phyloP scores from a whole-genome alignment of 2,113 vertebrate genomes.

The Takifugu flavidus region DNA sequence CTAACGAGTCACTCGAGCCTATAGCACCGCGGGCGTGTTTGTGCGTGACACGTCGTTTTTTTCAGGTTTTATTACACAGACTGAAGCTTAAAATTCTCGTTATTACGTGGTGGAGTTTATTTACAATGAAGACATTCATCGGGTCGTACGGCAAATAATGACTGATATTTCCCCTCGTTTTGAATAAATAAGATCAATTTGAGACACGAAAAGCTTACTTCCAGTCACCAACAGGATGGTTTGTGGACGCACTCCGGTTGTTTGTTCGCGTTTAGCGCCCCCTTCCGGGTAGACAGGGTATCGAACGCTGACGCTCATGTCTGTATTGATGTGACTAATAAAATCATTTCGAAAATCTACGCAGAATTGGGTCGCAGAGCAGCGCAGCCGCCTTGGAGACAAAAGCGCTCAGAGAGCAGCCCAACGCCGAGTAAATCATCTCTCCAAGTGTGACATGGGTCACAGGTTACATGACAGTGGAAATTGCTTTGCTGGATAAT shows the following conservation, averaged over 20 bases:
- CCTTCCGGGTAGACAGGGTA: conserved; percentile 10
- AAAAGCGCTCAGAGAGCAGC: no score
- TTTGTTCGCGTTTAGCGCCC: conserved; percentile 13
- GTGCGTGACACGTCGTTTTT: conserved; percentile 18
- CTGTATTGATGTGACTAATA: no score
- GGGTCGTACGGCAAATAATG: background rate
- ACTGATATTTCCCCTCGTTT: background rate
- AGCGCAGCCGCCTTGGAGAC: no score
- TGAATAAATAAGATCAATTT: background rate
- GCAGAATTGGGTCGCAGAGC: no score
- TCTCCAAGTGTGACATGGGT: no score
- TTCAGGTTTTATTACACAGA: conserved; percentile 37
- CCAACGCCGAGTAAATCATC: no score
- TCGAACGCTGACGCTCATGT: no score
- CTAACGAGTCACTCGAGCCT: background rate
- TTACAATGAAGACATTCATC: background rate
- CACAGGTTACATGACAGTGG: no score
- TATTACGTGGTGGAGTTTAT: background rate
- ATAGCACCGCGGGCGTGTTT: conserved; percentile 2
- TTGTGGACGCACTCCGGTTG: background rate
- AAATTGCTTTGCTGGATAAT: no score
- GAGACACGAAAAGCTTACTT: background rate
- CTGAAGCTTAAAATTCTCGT: conserved; percentile 1
- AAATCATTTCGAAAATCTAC: no score
- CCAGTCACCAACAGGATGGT: background rate